Percentiles rank a stretch among this genome's conserved stretches.
These are phyloP conservation scores for Periparus ater DNA, from an alignment of 2,797 vertebrate species.

Conservation along the genomic window DNA sequence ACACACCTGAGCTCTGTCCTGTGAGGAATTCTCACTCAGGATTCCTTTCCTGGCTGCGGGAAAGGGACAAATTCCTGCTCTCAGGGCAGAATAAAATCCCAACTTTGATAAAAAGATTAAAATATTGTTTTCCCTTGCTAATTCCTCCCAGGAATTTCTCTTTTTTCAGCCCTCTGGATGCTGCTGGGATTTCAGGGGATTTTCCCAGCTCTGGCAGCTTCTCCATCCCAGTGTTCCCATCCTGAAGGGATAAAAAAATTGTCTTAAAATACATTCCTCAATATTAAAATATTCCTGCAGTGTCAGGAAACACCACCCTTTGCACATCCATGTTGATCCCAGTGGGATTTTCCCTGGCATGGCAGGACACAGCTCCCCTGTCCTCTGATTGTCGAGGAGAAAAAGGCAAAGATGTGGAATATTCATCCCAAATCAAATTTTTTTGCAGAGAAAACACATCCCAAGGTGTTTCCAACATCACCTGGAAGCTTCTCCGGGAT, in stretches of 20 bases:
- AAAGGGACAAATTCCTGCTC: background rate
- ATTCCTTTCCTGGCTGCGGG: background rate
- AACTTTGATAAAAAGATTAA: background rate
- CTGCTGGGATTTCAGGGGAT: background rate
- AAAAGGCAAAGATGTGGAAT: background rate
- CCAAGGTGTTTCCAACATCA: background rate
- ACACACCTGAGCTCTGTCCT: background rate
- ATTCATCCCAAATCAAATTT: rapidly evolving
- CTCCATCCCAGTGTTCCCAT: rapidly evolving
- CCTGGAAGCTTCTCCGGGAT: background rate
- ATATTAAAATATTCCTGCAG: no score
- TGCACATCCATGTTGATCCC: rapidly evolving
- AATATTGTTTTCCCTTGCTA: rapidly evolving
- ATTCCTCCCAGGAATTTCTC: background rate
- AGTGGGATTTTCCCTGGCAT: background rate
- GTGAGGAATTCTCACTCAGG: background rate
- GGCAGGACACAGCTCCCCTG: background rate
- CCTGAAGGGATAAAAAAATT: background rate
- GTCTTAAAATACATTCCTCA: background rate
- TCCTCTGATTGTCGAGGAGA: background rate
- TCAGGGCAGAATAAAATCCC: background rate
- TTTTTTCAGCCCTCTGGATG: background rate
- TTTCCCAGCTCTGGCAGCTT: background rate
- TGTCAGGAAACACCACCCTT: background rate
- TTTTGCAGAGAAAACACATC: background rate